These are phyloP conservation scores for Lordiphosa stackelbergi DNA, from an alignment of 1,140 invertebrate species.

Conservation along the genomic window DNA sequence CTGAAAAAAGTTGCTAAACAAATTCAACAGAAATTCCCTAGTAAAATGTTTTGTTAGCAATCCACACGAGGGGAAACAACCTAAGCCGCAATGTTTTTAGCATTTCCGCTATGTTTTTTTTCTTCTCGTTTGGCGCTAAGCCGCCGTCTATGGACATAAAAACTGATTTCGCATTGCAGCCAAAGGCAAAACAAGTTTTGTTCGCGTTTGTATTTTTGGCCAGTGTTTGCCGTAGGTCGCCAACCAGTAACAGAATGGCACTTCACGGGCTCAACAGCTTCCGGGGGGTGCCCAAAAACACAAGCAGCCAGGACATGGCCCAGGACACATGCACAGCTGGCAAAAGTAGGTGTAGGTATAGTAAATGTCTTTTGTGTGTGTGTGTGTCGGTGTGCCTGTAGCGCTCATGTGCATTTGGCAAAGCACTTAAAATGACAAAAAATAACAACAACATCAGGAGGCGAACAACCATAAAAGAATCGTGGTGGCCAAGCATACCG, in stretches of 20 bases:
- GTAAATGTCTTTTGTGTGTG: conserved; percentile 4
- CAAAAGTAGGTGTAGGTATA: conserved; percentile 13
- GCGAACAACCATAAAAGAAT: conserved; percentile 27
- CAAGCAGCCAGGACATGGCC: conserved; percentile 6
- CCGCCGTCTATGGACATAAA: conserved; percentile 22
- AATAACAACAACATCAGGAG: conserved; percentile 37
- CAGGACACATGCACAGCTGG: conserved; percentile 25
- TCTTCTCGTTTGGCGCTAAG: conserved; percentile 20
- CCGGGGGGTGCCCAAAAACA: conserved; percentile 29
- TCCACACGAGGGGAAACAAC: conserved; percentile 10
- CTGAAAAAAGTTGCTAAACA: conserved; percentile 43
- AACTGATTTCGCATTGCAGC: conserved; percentile 51
- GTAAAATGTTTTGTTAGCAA: conserved; percentile 19
- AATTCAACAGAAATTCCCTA: conserved; percentile 40
- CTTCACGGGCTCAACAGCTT: conserved; percentile 53
- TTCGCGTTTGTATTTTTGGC: conserved; percentile 41
- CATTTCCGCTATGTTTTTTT: conserved; percentile 29
- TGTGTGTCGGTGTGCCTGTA: conserved; percentile 37
- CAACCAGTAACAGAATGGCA: conserved; percentile 8
- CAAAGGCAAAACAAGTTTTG: conserved; percentile 48
- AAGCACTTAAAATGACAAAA: conserved; percentile 60
- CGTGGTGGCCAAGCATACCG: conserved; percentile 9
- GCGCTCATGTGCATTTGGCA: conserved; percentile 57
- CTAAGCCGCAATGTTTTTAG: conserved; percentile 51
- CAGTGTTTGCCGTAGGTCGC: conserved; percentile 51